Conservation (phyloP, 2,888 invertebrate species). For the Eupithecia dodoneata region DNA sequence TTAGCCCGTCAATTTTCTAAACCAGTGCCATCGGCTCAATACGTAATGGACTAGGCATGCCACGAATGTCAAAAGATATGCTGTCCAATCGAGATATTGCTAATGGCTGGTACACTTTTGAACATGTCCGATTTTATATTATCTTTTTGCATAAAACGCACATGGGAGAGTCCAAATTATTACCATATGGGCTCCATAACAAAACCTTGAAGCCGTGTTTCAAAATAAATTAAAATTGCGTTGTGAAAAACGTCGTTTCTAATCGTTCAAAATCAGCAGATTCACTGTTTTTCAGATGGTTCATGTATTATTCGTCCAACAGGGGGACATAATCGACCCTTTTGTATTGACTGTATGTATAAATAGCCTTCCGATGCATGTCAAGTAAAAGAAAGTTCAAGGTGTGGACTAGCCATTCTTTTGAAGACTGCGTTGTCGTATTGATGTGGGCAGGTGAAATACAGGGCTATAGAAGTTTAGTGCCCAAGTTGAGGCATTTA, state of each 20-base stretch:
- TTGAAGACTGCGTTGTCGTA: constrained; percentile 17
- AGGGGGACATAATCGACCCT: not conserved
- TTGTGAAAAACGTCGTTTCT: not conserved
- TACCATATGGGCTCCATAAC: not conserved
- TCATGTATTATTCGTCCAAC: not conserved
- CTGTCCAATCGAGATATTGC: not conserved
- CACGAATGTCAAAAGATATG: constrained; percentile 35
- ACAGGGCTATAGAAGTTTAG: constrained; percentile 35
- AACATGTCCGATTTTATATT: not conserved
- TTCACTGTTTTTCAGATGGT: not conserved
- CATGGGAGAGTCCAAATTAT: not conserved
- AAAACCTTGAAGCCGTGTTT: not conserved
- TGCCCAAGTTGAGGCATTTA: constrained; percentile 30
- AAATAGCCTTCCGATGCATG: not conserved
- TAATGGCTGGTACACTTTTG: constrained; percentile 16
- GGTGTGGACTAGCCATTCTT: not conserved
- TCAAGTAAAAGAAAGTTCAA: not conserved
- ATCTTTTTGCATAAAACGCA: not conserved
- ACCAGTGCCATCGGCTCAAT: constrained; percentile 25
- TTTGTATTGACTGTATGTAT: not conserved
- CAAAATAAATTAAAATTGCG: not conserved
- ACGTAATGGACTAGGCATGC: constrained; percentile 29
- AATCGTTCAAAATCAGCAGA: not conserved
- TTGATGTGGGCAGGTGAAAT: constrained; percentile 35
- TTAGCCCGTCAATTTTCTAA: constrained; percentile 32